phyloP scores from a whole-genome alignment of 1,140 invertebrate genomes.

The Papilio aristodemus region DNA sequence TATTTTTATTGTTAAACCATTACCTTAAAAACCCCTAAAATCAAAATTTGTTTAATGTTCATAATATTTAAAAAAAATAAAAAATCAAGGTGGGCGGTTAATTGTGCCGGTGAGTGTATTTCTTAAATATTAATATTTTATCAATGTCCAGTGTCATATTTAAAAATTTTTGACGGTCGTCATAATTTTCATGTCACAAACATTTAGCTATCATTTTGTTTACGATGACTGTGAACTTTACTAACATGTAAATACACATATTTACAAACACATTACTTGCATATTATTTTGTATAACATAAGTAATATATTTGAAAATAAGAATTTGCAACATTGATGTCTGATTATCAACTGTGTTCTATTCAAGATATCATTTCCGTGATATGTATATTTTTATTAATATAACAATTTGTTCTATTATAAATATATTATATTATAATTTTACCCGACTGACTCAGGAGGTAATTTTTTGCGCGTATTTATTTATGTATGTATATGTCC shows the following conservation, averaged over 20 bases:
- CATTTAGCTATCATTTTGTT: not conserved
- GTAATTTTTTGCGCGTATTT: no score
- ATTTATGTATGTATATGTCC: no score
- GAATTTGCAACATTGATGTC: not conserved
- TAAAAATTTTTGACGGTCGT: not conserved
- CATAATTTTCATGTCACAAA: not conserved
- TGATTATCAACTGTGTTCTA: conserved; percentile 1
- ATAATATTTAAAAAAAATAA: no score
- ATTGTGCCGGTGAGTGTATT: no score
- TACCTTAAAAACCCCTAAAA: no score
- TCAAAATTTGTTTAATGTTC: no score
- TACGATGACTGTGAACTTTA: not conserved
- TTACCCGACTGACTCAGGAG: no score
- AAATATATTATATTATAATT: conserved; percentile 1
- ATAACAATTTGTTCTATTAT: not conserved
- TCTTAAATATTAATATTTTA: no score
- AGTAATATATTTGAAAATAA: not conserved
- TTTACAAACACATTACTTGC: not conserved
- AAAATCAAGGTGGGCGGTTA: no score
- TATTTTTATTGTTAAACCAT: no score
- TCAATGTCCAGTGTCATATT: not conserved
- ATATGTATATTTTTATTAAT: not conserved
- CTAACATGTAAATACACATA: conserved; percentile 4
- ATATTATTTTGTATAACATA: conserved; percentile 2
- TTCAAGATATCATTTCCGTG: not conserved